These are phyloP conservation scores for Patella ulyssiponensis DNA, from an alignment of 2,888 invertebrate species.

Conservation along the genomic window DNA sequence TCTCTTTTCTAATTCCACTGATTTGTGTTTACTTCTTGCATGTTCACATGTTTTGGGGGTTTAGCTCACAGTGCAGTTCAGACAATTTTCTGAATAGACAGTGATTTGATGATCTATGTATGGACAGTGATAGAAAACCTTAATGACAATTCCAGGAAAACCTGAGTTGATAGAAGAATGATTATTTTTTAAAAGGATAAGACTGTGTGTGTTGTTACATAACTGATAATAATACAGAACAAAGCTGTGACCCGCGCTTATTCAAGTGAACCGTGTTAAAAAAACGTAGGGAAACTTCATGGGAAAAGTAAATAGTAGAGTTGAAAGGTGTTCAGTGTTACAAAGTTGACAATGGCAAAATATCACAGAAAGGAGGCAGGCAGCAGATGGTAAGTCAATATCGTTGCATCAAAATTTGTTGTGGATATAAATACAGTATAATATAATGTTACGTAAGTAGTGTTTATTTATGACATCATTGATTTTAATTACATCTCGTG, in stretches of 20 bases:
- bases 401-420: too few species aligned
- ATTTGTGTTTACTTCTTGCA: too few species aligned
- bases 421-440: too few species aligned
- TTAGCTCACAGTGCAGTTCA: background rate
- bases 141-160: too few species aligned
- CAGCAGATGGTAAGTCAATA: background rate
- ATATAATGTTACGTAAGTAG: too few species aligned
- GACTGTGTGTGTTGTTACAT: background rate
- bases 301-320: slow-evolving; percentile 10
- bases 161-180: too few species aligned
- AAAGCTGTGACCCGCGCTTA: background rate
- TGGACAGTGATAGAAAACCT: too few species aligned
- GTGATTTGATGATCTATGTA: too few species aligned
- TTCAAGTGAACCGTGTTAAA: background rate
- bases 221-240: slow-evolving; percentile 12
- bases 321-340: slow-evolving; percentile 3
- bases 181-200: too few species aligned
- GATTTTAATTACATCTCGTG: too few species aligned
- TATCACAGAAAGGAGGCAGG: background rate
- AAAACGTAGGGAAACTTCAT: background rate
- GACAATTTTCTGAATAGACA: background rate
- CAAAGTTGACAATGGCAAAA: slow-evolving; percentile 6
- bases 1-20: too few species aligned
- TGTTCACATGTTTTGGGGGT: background rate
- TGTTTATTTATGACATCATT: too few species aligned